Evolutionary conservation across 2,113 vertebrate genomes (phyloP).

Genomic region (Pristiophorus japonicus): DNA sequence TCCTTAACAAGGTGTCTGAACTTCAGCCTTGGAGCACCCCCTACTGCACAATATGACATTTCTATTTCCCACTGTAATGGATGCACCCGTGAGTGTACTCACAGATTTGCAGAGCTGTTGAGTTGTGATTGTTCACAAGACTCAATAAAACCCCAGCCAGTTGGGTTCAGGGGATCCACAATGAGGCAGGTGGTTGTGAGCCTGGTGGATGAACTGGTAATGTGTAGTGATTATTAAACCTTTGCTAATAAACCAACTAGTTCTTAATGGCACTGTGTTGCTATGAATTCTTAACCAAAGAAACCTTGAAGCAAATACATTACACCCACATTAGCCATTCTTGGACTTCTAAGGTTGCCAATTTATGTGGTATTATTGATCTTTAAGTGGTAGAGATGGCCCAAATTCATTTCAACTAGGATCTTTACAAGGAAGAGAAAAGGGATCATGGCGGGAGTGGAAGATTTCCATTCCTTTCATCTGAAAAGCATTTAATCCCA

Average conservation of each 20-base stretch:
- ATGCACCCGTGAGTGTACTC: no score
- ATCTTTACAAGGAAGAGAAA: background rate
- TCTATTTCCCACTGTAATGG: background rate
- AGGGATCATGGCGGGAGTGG: background rate
- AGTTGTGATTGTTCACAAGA: no score
- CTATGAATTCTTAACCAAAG: no score
- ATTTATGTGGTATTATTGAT: background rate
- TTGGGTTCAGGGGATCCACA: no score
- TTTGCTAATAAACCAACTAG: no score
- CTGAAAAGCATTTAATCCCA: background rate
- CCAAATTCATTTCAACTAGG: background rate
- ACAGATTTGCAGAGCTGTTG: no score
- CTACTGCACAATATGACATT: conserved; percentile 26
- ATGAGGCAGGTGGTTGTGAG: no score
- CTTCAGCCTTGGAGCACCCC: conserved; percentile 25
- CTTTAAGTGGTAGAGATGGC: background rate
- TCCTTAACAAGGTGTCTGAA: background rate
- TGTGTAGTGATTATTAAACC: no score
- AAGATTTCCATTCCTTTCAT: background rate
- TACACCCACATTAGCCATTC: background rate
- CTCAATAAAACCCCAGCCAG: no score
- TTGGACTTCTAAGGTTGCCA: background rate
- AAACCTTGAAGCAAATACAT: no score
- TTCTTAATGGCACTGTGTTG: no score
- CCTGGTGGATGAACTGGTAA: no score